Percentiles rank a stretch among this genome's conserved stretches.
These are phyloP conservation scores for Malaclemys terrapin DNA, from an alignment of 2,113 vertebrate species.

Conservation along the genomic window DNA sequence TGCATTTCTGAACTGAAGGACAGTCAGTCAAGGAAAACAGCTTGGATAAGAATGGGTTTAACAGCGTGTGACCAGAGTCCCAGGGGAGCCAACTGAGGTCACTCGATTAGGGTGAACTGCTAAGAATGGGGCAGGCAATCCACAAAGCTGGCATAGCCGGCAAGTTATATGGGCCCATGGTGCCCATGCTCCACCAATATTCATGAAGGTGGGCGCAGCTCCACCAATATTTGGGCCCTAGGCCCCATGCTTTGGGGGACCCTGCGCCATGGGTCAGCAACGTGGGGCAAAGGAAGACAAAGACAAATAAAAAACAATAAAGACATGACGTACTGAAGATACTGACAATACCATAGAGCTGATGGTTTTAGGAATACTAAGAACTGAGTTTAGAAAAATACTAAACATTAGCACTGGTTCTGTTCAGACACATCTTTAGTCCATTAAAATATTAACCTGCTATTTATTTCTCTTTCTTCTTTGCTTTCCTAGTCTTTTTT, in stretches of 20 bases:
- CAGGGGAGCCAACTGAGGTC: no score
- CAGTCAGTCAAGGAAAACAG: slow-evolving; percentile 52
- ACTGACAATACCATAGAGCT: slow-evolving; percentile 48
- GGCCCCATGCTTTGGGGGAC: no score
- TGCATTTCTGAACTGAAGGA: slow-evolving; percentile 49
- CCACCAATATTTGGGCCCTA: no score
- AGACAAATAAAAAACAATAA: slow-evolving; percentile 67
- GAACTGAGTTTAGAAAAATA: slow-evolving; percentile 51
- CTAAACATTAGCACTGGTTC: slow-evolving; percentile 39
- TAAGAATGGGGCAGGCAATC: no score
- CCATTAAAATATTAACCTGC: slow-evolving; percentile 71
- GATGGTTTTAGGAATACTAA: slow-evolving; percentile 43
- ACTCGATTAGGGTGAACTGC: no score
- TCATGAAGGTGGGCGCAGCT: no score
- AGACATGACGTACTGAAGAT: slow-evolving; percentile 47
- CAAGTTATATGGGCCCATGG: no score
- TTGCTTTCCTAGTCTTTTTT: slow-evolving; percentile 12
- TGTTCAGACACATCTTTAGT: slow-evolving; percentile 58
- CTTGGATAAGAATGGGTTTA: neutral
- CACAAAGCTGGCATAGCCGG: no score
- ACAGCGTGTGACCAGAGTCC: neutral
- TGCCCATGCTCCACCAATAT: no score
- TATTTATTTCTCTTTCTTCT: slow-evolving; percentile 47
- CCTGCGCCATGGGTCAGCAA: no score
- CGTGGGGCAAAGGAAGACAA: slow-evolving; percentile 60